A percentile compares a stretch with the other conserved stretches of the same genome.
Evolutionary conservation across 1,140 invertebrate genomes (phyloP).

Genomic region (Nephila pilipes): DNA sequence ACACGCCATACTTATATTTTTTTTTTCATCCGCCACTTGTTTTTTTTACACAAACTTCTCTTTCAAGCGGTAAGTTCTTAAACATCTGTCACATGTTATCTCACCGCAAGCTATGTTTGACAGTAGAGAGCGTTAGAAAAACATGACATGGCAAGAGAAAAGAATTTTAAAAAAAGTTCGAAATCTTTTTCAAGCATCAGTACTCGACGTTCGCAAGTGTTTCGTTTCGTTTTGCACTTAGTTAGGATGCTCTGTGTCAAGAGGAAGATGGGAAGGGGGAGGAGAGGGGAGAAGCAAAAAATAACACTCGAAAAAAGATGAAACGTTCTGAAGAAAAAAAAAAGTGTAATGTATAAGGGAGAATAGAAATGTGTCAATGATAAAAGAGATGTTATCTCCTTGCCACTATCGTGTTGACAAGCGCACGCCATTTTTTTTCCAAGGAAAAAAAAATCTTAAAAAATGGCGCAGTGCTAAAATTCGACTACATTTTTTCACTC

Average conservation of each 20-base stretch:
- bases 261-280: neutral
- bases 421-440: neutral
- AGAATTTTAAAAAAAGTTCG: neutral
- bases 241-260: constrained; percentile 57
- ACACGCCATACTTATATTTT: neutral
- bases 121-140: constrained; percentile 22
- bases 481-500: neutral
- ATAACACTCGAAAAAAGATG: constrained; percentile 53
- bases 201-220: constrained; percentile 4
- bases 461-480: neutral
- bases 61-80: constrained; percentile 42
- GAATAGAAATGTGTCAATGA: constrained; percentile 53
- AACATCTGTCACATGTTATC: constrained; percentile 70
- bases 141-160: constrained; percentile 16
- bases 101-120: constrained; percentile 48
- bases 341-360: neutral
- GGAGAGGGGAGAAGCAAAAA: constrained; percentile 13
- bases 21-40: neutral
- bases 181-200: constrained; percentile 35
- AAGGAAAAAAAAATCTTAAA: neutral
- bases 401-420: constrained; percentile 63
- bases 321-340: constrained; percentile 14
- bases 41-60: neutral
- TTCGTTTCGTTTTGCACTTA: constrained; percentile 50
- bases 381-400: constrained; percentile 65